Conservation (phyloP, 2,113 vertebrate genomes). For the Naja naja region DNA sequence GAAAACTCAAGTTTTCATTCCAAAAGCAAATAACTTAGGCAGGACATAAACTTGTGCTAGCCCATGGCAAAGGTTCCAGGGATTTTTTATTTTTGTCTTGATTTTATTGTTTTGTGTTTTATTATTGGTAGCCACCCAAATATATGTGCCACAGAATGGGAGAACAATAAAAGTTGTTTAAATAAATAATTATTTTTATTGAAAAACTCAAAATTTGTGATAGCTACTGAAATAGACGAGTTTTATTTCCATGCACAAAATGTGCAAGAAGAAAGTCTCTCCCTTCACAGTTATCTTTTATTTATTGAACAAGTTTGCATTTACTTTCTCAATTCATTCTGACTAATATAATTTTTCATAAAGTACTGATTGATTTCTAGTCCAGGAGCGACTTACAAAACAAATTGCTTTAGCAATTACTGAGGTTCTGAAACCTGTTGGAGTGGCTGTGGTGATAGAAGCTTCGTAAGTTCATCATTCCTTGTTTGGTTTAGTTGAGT, state of each 20-base stretch:
- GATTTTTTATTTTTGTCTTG: not conserved
- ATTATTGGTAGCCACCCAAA: not conserved
- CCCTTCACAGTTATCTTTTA: not conserved
- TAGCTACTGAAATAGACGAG: not conserved
- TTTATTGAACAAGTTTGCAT: not conserved
- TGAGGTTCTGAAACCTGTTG: slow-evolving; percentile 73
- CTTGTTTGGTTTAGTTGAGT: not conserved
- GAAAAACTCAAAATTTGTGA: not conserved
- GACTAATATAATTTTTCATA: not conserved
- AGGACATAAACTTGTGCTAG: not conserved
- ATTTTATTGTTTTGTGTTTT: not conserved
- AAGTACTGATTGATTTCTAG: slow-evolving; percentile 50
- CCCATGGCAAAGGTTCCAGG: not conserved
- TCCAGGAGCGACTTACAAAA: slow-evolving; percentile 79
- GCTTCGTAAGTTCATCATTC: slow-evolving; percentile 66
- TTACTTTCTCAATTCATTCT: not conserved
- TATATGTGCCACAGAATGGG: not conserved
- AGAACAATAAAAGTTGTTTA: not conserved
- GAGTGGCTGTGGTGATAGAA: slow-evolving; percentile 74
- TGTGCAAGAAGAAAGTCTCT: too few species aligned
- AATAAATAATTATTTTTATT: not conserved
- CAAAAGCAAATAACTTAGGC: not conserved
- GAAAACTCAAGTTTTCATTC: not conserved
- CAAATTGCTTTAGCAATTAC: slow-evolving; percentile 73
- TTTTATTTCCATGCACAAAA: not conserved